Conservation (phyloP, 2,113 vertebrate genomes). For the Sminthopsis crassicaudata region DNA sequence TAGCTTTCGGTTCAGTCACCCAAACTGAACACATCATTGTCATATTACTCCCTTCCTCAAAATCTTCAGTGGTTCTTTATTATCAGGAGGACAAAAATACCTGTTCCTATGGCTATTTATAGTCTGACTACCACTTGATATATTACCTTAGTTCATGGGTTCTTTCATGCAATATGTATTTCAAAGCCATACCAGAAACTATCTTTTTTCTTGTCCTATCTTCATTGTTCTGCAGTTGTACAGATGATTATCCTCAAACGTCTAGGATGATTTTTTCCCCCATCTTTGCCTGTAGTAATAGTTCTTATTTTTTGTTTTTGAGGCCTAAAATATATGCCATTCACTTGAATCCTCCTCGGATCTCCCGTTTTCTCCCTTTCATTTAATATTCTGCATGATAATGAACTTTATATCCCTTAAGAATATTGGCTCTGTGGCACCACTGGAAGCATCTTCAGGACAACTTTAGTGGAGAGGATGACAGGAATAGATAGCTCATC, state of each 20-base stretch:
- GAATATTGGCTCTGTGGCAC: not conserved
- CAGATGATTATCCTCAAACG: not conserved
- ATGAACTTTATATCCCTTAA: not conserved
- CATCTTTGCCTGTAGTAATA: not conserved
- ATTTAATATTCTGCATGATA: not conserved
- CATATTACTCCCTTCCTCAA: not conserved
- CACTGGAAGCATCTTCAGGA: not conserved
- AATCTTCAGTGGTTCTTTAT: not conserved
- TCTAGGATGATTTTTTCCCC: not conserved
- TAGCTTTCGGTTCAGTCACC: not conserved
- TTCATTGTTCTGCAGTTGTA: not conserved
- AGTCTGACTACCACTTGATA: not conserved
- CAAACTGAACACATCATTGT: not conserved
- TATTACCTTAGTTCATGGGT: not conserved
- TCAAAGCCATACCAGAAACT: not conserved
- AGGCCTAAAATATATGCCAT: not conserved
- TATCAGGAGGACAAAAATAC: not conserved
- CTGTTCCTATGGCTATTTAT: not conserved
- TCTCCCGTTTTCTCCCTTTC: not conserved
- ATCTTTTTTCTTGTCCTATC: not conserved
- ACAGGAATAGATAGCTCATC: not conserved
- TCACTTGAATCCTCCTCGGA: not conserved
- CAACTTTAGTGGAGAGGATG: not conserved
- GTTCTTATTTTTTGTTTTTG: not conserved
- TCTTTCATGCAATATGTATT: not conserved